Conservation (phyloP, 2,888 invertebrate species). For the Napeogenes inachia region DNA sequence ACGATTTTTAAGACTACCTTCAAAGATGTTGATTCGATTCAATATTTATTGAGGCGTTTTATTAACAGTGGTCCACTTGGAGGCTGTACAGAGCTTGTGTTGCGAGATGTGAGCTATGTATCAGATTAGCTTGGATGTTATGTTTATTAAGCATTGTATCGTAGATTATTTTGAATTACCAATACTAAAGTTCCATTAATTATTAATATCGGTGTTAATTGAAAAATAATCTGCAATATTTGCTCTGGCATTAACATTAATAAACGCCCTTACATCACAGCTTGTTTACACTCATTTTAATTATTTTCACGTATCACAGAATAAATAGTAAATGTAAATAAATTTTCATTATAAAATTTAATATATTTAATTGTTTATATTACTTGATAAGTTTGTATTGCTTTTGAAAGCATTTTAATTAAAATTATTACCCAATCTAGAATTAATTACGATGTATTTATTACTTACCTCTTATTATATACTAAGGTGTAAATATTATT, state of each 20-base stretch:
- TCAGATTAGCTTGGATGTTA: conserved; percentile 35
- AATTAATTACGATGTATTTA: neutral
- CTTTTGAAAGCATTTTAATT: neutral
- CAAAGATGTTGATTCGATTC: conserved; percentile 72
- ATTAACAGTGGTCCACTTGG: conserved; percentile 49
- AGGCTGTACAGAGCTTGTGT: conserved; percentile 49
- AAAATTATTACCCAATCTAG: neutral
- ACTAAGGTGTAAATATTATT: conserved; percentile 34
- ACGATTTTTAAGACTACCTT: conserved; percentile 67
- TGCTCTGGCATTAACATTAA: conserved; percentile 36
- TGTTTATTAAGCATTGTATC: neutral
- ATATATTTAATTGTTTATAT: neutral
- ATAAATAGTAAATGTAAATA: conserved; percentile 44
- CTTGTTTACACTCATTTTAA: conserved; percentile 36
- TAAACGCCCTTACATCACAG: conserved; percentile 54
- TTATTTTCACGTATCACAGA: conserved; percentile 35
- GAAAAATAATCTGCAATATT: conserved; percentile 23
- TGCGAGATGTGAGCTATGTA: conserved; percentile 44
- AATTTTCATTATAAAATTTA: conserved; percentile 31
- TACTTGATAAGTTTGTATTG: neutral
- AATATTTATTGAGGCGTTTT: conserved; percentile 76
- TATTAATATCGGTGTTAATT: conserved; percentile 4
- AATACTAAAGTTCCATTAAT: neutral
- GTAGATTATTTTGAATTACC: conserved; percentile 12
- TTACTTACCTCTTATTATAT: conserved; percentile 15